Evolutionary conservation across 2,797 vertebrate species (phyloP).

Genomic region (Adrianichthys oophorus): DNA sequence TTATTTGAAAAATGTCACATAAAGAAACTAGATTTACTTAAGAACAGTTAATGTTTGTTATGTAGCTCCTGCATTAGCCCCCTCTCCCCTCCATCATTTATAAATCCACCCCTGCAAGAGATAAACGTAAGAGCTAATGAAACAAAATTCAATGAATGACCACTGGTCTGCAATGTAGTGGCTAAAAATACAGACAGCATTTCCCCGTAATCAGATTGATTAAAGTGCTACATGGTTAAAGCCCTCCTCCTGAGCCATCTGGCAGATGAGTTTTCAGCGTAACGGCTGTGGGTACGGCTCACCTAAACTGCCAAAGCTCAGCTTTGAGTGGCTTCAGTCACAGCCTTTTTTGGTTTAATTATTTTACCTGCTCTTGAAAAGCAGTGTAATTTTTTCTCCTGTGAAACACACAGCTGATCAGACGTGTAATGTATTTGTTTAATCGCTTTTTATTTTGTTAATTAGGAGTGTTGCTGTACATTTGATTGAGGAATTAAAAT

Average conservation of each 20-base stretch:
- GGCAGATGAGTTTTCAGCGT: constrained; percentile 65
- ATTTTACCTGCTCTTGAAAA: too few species aligned
- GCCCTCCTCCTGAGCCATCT: constrained; percentile 72
- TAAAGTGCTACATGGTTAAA: constrained; percentile 71
- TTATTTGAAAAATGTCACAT: too few species aligned
- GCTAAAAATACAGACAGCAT: constrained; percentile 80
- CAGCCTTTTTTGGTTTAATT: constrained; percentile 1
- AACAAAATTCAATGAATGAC: constrained; percentile 74
- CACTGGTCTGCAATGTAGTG: constrained; percentile 60
- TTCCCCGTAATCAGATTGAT: constrained; percentile 81
- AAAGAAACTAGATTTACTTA: constrained; percentile 14
- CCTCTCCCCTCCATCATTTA: constrained; percentile 18
- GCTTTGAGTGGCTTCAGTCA: constrained; percentile 45
- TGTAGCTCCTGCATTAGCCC: constrained; percentile 20
- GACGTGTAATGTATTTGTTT: not conserved
- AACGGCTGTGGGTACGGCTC: constrained; percentile 61
- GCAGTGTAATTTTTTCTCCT: too few species aligned
- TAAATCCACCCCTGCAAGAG: constrained; percentile 44
- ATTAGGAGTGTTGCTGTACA: not conserved
- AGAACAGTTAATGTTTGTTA: constrained; percentile 19
- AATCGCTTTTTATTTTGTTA: not conserved
- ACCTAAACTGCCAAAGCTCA: constrained; percentile 49
- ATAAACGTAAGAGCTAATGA: constrained; percentile 67
- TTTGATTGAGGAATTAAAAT: not conserved
- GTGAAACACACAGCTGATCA: too few species aligned